Percentiles rank a stretch among this genome's conserved stretches.
phyloP scores from a whole-genome alignment of 1,140 invertebrate species.

The Aphaenogaster ashmeadi region DNA sequence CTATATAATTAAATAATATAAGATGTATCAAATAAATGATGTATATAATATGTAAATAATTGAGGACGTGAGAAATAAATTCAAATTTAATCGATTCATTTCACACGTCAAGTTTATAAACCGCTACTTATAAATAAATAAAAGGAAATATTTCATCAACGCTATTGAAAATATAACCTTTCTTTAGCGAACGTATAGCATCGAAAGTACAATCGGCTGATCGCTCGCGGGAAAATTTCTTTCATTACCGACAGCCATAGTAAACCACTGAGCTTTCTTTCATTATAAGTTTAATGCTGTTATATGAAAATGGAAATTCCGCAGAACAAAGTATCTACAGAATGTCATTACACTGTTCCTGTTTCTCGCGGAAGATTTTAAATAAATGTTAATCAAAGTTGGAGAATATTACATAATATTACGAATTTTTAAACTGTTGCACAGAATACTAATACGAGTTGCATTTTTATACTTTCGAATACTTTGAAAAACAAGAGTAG shows the following conservation, averaged over 20 bases:
- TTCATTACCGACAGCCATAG: neutral
- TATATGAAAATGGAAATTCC: conserved; percentile 36
- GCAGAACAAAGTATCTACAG: conserved; percentile 1
- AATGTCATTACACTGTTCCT: neutral
- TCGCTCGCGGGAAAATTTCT: conserved; percentile 29
- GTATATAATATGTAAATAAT: neutral
- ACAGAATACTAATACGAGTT: neutral
- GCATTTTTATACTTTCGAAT: neutral
- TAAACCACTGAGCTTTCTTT: neutral
- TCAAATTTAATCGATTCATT: conserved; percentile 6
- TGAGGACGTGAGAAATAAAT: neutral
- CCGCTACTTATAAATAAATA: neutral
- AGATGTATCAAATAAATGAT: neutral
- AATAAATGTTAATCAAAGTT: conserved; percentile 43
- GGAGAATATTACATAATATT: conserved; percentile 8
- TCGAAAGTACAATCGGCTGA: neutral
- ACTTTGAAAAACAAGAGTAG: neutral
- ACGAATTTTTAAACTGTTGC: conserved; percentile 8
- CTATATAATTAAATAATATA: neutral
- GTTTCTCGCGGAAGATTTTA: neutral
- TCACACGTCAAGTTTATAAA: neutral
- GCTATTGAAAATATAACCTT: conserved; percentile 4
- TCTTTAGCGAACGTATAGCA: neutral
- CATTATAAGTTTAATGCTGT: conserved; percentile 53
- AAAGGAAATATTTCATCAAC: neutral